Percentiles rank a stretch among this genome's conserved stretches.
Evolutionary conservation across 2,888 invertebrate species (phyloP).

Genomic region (Plagodis dolabraria): DNA sequence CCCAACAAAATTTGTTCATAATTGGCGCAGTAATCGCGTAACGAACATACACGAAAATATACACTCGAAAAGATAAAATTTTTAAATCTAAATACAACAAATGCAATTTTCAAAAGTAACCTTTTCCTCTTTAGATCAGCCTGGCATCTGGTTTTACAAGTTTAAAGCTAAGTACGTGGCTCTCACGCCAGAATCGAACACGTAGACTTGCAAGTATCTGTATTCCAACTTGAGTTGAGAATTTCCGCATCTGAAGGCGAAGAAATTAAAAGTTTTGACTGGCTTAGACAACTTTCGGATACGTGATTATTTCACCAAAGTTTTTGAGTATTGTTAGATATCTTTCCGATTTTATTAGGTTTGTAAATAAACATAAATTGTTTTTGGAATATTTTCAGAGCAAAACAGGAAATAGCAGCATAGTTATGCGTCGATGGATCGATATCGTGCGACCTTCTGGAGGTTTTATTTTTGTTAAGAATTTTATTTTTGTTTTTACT

Average conservation of each 20-base stretch:
- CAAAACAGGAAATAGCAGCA: no score
- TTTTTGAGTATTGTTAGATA: slow-evolving; percentile 16
- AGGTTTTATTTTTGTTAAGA: no score
- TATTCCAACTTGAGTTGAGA: slow-evolving; percentile 11
- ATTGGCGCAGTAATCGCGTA: no score
- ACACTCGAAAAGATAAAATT: no score
- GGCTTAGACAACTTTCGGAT: slow-evolving; percentile 19
- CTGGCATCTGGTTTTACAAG: slow-evolving; percentile 4
- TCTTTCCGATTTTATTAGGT: not conserved
- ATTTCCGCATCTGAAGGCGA: slow-evolving; percentile 15
- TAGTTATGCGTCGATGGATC: no score
- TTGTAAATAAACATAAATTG: no score
- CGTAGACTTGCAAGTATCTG: slow-evolving; percentile 21
- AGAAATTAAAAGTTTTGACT: slow-evolving; percentile 29
- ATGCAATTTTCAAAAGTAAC: not conserved
- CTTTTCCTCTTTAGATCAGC: not conserved
- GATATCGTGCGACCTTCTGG: no score
- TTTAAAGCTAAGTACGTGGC: slow-evolving; percentile 14
- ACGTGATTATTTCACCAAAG: slow-evolving; percentile 23
- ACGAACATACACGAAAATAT: no score
- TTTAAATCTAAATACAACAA: no score
- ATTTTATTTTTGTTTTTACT: no score
- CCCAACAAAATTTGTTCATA: no score
- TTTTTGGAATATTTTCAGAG: no score
- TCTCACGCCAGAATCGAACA: slow-evolving; percentile 15